Conservation (phyloP, 2,888 invertebrate species). For the Drosophila macrothrix region DNA sequence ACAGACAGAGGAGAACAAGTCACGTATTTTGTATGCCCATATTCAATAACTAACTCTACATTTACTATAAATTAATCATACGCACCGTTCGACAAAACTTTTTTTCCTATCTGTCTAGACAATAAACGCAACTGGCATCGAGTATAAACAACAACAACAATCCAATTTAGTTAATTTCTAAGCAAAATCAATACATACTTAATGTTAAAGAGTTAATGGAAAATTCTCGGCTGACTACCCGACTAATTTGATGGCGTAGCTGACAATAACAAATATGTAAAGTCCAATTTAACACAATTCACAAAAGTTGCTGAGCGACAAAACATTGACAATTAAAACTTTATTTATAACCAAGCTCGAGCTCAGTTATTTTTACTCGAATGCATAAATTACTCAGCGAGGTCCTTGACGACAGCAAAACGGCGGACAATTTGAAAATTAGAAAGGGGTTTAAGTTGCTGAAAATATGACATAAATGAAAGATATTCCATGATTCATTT, state of each 20-base stretch:
- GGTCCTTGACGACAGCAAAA: conserved; percentile 1
- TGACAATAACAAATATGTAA: conserved; percentile 1
- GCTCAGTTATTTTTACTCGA: conserved; percentile 28
- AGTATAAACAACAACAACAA: not conserved
- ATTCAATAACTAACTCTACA: conserved; percentile 36
- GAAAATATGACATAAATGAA: not conserved
- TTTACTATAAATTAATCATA: conserved; percentile 49
- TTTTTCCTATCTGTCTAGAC: conserved; percentile 32
- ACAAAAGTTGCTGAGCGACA: conserved; percentile 12
- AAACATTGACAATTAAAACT: conserved; percentile 62
- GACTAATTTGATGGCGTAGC: not conserved
- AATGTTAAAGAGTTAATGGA: not conserved
- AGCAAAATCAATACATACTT: not conserved
- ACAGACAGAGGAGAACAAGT: conserved; percentile 17
- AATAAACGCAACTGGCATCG: not conserved
- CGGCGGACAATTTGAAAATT: not conserved
- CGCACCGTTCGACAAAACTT: conserved; percentile 11
- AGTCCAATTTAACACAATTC: not conserved
- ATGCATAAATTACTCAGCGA: conserved; percentile 31
- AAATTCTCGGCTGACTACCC: conserved; percentile 6
- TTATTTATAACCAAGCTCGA: conserved; percentile 45
- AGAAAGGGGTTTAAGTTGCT: not conserved
- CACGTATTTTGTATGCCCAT: conserved; percentile 49
- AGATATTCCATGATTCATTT: not conserved
- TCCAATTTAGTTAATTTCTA: not conserved